Base-by-base conservation (phyloP, 2,888 invertebrate genomes). In the Drosophila flavopinicola region DNA sequence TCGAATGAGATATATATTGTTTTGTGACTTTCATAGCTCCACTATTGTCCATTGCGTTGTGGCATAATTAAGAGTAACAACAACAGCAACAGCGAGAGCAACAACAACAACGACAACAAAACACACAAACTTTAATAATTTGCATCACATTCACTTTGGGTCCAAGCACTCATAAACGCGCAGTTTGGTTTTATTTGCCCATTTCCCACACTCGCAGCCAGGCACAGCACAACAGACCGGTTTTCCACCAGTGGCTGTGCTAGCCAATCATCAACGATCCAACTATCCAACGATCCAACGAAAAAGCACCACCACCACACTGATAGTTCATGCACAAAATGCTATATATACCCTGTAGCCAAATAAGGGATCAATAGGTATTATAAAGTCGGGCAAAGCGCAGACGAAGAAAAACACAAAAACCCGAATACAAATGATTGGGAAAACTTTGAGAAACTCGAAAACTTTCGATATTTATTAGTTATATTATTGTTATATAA, bases 121-220 rank as follows among this genome's bases (percentile, higher is more conserved):
- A n/a, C n/a, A n/a, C n/a, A n/a, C n/a, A 58, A 64, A 58, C 47
- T 63, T 66, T 54, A 76, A 61, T 60, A 69, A 77, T 75, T 77
- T 77, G 74, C 66, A 75, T 66, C 72, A 73, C 75, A 76, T 75
- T 77, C 78, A 77, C 77, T 77, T 77, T 72, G 57, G 47, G 64
- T 59, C 60, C 61, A 61, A 71, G 44, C 68, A 38, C 49, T 63
- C 78, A 58, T 67, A 68, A 66, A 57, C 56, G 59, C 58, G 54
- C 57, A 68, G 71, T 38, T 68, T 60, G 61, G 66, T 51, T 70
- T 65, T 54, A 73, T 73, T 74, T 76, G 68, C 54, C 63, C 75
- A 77, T 77, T 75, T 75, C 75, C 75, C 75, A 75, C 75, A 74
- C 74, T 66, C 57, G 53, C 57, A 45, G 27, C 20, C 35, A 33